Evolutionary conservation across 2,888 invertebrate species (phyloP), one percentile per base, ranked within the genome.

Genomic region (Cetonia aurata): DNA sequence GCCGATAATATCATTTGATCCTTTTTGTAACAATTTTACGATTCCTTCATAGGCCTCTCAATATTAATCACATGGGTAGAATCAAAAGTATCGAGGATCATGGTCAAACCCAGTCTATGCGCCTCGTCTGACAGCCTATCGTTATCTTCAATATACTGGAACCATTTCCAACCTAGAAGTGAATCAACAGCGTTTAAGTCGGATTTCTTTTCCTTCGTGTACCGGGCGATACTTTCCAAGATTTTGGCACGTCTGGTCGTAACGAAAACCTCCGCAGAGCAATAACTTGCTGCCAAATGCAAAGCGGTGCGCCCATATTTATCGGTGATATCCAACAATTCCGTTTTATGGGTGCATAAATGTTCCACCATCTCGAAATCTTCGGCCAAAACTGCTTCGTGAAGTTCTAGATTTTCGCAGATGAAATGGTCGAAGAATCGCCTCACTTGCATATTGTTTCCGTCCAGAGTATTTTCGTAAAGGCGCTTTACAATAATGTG

Each of bases 251-350:
- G 33, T 9, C 13, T 37, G 10, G 17, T 15, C 10, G 19, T 37
- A 13, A 56, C 37, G 37, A 17, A 10, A 3, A 10, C 15, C 9
- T 56, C 56, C 8, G 13, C 41, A 13, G 37, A 56, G 13, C 56
- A 56, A 41, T 56, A 56, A 41, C 56, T 56, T 6, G 56, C 56
- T 42, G 56, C 56, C 12, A 56, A 37, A 10, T 56, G 56, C 41
- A 56, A 15, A 0, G 56, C 56, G 6, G 37, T 42, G 33, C 41
- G 33, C 8, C 15, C 17, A 15, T 56, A 56, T 25, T 37, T 56
- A 37, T 56, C 56, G 1, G 2, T 15, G 9, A 13, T 13, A 10
- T 41, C 19, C 9, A 56, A 56, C 6, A n/a, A 13, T 41, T 56
- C 56, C 9, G 37, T 37, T 17, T 56, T 56, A 10, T 56, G 33